Conservation (phyloP, 2,113 vertebrate species). For the Petrocephalus zakoni region DNA sequence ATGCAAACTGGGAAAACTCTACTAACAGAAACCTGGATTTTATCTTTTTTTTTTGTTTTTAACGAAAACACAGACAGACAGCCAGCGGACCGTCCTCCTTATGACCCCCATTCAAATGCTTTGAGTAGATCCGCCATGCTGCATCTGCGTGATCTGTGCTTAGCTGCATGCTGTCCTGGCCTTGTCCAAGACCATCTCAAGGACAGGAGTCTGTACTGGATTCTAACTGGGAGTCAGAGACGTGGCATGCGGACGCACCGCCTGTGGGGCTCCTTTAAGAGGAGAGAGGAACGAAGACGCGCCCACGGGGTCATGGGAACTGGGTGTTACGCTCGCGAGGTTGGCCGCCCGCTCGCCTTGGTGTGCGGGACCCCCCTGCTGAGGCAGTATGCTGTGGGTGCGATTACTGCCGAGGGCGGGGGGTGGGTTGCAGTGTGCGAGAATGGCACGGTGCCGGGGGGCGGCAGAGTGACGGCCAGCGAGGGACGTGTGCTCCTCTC, state of each 20-base stretch:
- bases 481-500: too few relatives aligned
- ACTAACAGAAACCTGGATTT: neutral
- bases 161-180: neutral
- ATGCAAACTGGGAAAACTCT: neutral
- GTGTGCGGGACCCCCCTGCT: conserved; percentile 29
- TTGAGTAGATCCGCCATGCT: neutral
- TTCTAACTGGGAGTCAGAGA: neutral
- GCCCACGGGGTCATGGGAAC: neutral
- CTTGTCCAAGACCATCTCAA: neutral
- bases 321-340: conserved; percentile 30
- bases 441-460: conserved; percentile 41
- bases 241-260: neutral
- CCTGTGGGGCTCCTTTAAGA: neutral
- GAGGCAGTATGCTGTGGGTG: conserved; percentile 26
- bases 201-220: neutral
- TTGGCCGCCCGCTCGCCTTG: conserved; percentile 45
- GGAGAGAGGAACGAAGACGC: neutral
- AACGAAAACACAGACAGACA: neutral
- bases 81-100: neutral
- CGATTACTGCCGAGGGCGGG: conserved; percentile 23
- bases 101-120: neutral
- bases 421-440: conserved; percentile 22
- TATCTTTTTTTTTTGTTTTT: neutral
- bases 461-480: conserved; percentile 22
- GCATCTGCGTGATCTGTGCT: neutral